Evolutionary conservation across 2,888 invertebrate species (phyloP).

Genomic region (Buathra laborator): DNA sequence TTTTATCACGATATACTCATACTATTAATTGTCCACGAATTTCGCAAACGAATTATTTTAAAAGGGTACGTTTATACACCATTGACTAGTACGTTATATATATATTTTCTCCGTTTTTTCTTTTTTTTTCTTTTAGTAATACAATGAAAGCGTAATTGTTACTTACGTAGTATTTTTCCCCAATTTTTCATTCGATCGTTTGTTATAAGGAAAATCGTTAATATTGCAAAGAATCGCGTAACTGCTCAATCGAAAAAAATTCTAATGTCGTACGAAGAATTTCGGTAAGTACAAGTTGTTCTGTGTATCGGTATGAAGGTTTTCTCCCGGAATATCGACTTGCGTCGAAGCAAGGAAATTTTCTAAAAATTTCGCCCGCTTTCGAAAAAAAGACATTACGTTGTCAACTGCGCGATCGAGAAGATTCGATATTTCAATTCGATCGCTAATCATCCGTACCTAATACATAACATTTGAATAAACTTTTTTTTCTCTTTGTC

Average conservation of each 20-base stretch:
- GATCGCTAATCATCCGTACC: conserved; percentile 41
- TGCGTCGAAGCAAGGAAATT: not conserved
- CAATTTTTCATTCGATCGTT: conserved; percentile 15
- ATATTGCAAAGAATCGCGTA: conserved; percentile 16
- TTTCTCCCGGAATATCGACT: conserved; percentile 9
- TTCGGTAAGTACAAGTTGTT: conserved; percentile 10
- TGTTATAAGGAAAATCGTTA: conserved; percentile 16
- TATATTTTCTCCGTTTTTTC: conserved; percentile 36
- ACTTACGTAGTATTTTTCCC: conserved; percentile 36
- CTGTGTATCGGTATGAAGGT: conserved; percentile 16
- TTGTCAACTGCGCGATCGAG: conserved; percentile 20
- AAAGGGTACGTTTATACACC: conserved; percentile 61
- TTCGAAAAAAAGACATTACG: conserved; percentile 20
- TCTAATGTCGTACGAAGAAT: conserved; percentile 38
- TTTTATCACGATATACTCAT: conserved; percentile 57
- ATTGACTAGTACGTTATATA: conserved; percentile 67
- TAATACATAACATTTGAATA: conserved; percentile 58
- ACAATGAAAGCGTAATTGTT: conserved; percentile 56
- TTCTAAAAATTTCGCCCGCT: conserved; percentile 6
- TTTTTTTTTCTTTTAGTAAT: conserved; percentile 44
- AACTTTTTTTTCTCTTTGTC: conserved; percentile 29
- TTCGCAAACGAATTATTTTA: conserved; percentile 42
- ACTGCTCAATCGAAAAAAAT: conserved; percentile 21
- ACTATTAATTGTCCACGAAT: conserved; percentile 45
- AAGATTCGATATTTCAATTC: conserved; percentile 41